Evolutionary conservation across 2,797 vertebrate species (phyloP).

Genomic region (Aldrovandia affinis): DNA sequence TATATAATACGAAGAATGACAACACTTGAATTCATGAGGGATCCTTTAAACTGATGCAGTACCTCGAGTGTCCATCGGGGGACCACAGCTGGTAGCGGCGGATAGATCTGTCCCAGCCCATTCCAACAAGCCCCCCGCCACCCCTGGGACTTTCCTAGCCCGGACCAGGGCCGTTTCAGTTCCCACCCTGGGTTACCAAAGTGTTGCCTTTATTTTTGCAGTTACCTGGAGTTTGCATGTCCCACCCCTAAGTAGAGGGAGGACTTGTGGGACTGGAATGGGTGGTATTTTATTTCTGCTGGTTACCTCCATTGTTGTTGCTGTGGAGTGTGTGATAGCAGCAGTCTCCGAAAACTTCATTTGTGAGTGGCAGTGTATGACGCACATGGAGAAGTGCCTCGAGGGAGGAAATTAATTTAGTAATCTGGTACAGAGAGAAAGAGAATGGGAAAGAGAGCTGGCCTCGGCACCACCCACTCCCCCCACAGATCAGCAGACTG

Average conservation of each 20-base stretch:
- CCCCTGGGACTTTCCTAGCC: too few relatives aligned
- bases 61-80: too few relatives aligned
- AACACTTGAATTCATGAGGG: too few relatives aligned
- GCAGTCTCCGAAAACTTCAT: neutral
- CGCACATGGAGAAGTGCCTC: constrained; percentile 12
- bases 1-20: too few relatives aligned
- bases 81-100: too few relatives aligned
- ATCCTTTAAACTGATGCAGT: too few relatives aligned
- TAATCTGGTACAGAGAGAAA: neutral
- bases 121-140: too few relatives aligned
- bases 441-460: neutral
- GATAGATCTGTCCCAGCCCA: too few relatives aligned
- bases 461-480: neutral
- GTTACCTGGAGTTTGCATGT: neutral
- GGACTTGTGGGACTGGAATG: neutral
- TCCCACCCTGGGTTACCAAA: too few relatives aligned
- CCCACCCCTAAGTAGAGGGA: neutral
- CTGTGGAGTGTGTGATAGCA: neutral
- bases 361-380: constrained; percentile 6
- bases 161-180: too few relatives aligned
- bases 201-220: too few relatives aligned
- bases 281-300: neutral
- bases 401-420: neutral
- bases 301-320: neutral
- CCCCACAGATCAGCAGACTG: neutral